A percentile compares a stretch with the other conserved stretches of the same genome.
These are phyloP conservation scores for Nineta flava DNA, from an alignment of 2,888 invertebrate species.

Conservation along the genomic window DNA sequence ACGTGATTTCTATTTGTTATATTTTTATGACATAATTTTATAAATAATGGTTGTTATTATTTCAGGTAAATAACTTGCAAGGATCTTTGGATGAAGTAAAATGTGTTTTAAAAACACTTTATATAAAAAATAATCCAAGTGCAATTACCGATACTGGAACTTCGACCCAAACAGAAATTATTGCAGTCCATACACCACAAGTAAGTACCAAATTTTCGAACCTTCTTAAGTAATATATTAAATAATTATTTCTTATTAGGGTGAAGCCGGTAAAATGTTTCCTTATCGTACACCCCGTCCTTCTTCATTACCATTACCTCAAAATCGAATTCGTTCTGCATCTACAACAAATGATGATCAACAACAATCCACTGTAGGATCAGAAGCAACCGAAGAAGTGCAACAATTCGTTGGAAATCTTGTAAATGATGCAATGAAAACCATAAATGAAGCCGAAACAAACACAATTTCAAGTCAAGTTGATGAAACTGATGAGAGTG, in stretches of 20 bases:
- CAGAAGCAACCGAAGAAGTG: slow-evolving; percentile 17
- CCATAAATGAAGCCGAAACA: slow-evolving; percentile 21
- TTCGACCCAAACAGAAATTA: slow-evolving; percentile 66
- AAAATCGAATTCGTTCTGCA: neutral
- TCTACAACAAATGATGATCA: neutral
- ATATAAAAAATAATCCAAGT: slow-evolving; percentile 18
- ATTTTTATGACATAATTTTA: neutral
- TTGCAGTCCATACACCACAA: slow-evolving; percentile 62
- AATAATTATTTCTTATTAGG: slow-evolving; percentile 15
- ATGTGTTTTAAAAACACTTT: slow-evolving; percentile 42
- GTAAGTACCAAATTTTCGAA: slow-evolving; percentile 23
- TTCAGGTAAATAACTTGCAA: slow-evolving; percentile 60
- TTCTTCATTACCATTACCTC: slow-evolving; percentile 23
- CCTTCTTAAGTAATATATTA: neutral
- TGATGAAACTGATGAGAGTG: too few relatives aligned
- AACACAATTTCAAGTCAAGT: slow-evolving; percentile 8
- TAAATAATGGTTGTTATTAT: neutral
- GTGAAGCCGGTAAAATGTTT: slow-evolving; percentile 25
- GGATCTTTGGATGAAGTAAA: slow-evolving; percentile 64
- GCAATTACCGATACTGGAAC: slow-evolving; percentile 30
- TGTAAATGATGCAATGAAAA: slow-evolving; percentile 28
- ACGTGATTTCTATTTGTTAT: too few relatives aligned
- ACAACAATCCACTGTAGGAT: neutral
- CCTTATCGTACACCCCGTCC: slow-evolving; percentile 27
- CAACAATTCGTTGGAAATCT: slow-evolving; percentile 26